Base-by-base conservation (phyloP, 2,797 vertebrate genomes). In the Coreius guichenoti region DNA sequence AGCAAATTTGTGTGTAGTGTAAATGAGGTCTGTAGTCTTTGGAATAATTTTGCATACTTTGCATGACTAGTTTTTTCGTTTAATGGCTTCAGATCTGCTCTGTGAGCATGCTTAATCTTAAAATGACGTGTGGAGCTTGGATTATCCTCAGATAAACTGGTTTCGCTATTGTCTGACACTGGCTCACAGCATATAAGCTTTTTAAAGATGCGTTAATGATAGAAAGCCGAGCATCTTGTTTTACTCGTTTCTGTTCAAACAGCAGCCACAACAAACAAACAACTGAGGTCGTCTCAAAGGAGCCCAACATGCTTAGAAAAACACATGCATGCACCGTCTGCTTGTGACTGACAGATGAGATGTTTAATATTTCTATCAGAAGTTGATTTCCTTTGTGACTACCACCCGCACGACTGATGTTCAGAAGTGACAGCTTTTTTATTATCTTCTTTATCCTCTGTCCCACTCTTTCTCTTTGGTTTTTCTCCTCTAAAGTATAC, bases 361-460 rank as follows among this genome's bases (percentile, higher is more conserved):
- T 90, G 89, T 68, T 90, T 86, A 91, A 90, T 90, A 91, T 90
- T 91, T 90, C 85, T 84, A 86, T 91, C 90, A 87, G 88, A 91
- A 87, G 85, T 86, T 76, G 83, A 76, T 78, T 81, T 75, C 84
- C 83, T 87, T 87, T 89, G 87, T 85, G 84, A 87, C 67, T 54
- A 47, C 78, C 86, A 49, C 80, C 76, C 79, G 73, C 67, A 83
- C 14, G 6, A 85, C 68, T 88, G 88, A 83, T 86, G 49, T 82
- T 81, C 70, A 69, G 84, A 72, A 86, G 56, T 88, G 87, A 85
- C 83, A 83, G 87, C 61, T 80, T 31, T 61, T 89, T 85, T 58
- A 80, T 54, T 88, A 73, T 67, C 73, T 74, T 89, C 58, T 82
- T 88, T 70, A 43, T 69, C 86, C 88, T 86, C 73, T 82, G 76